phyloP scores from a whole-genome alignment of 2,888 invertebrate genomes.

The Heliconius aoede region DNA sequence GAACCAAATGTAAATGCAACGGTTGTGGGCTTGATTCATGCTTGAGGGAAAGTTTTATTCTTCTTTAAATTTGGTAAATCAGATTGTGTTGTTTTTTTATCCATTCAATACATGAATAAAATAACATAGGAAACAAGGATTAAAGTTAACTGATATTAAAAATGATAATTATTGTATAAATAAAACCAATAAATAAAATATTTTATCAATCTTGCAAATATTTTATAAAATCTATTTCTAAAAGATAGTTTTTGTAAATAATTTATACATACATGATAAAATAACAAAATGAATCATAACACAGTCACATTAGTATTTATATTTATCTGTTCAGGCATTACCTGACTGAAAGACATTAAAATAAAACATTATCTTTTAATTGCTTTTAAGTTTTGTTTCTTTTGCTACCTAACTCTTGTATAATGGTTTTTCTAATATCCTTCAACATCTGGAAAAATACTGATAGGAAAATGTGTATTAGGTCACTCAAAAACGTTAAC shows the following conservation, averaged over 20 bases:
- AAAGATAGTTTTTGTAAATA: not conserved
- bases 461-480: not conserved
- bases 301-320: not conserved
- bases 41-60: no score
- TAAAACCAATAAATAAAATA: no score
- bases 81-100: no score
- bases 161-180: no score
- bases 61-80: no score
- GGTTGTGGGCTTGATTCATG: no score
- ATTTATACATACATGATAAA: not conserved
- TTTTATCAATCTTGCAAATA: not conserved
- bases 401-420: not conserved
- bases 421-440: not conserved
- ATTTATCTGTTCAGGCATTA: not conserved
- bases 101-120: no score
- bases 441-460: not conserved
- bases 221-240: not conserved
- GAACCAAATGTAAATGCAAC: not conserved
- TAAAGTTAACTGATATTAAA: no score
- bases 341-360: not conserved
- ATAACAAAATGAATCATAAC: not conserved
- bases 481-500: no score
- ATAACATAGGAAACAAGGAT: no score
- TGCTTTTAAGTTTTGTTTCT: not conserved
- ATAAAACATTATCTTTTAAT: not conserved